These are phyloP conservation scores for Sanderia malayensis DNA, from an alignment of 30 jellyfish, hydroid and myxozoan species.

Conservation along the genomic window DNA sequence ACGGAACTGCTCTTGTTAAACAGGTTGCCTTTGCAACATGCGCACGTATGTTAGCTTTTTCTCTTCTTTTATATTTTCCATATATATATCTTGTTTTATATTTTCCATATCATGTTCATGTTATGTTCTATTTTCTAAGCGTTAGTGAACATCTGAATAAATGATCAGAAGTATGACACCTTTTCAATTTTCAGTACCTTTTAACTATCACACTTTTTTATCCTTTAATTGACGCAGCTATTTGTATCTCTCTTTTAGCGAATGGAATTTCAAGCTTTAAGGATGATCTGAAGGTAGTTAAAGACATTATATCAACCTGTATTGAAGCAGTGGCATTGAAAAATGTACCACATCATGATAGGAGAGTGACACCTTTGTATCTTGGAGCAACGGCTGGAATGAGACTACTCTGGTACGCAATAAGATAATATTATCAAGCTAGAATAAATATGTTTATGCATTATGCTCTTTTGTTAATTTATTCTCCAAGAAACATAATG, in stretches of 20 bases:
- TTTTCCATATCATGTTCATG: too few relatives aligned
- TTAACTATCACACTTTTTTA: not conserved
- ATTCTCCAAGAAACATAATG: too few relatives aligned
- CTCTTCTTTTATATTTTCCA: too few relatives aligned
- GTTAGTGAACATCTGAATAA: too few relatives aligned
- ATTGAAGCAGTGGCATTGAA: constrained; percentile 43
- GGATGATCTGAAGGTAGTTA: constrained; percentile 52
- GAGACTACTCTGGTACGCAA: constrained; percentile 73
- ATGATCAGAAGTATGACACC: too few relatives aligned
- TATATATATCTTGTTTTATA: too few relatives aligned
- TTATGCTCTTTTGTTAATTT: too few relatives aligned
- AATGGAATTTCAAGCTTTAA: constrained; percentile 67
- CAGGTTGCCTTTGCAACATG: constrained; percentile 63
- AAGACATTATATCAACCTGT: constrained; percentile 41
- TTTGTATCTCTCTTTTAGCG: constrained; percentile 27
- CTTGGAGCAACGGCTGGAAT: constrained; percentile 93
- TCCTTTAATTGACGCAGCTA: not conserved
- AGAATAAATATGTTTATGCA: too few relatives aligned
- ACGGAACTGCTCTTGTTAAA: constrained; percentile 75
- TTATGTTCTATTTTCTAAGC: too few relatives aligned
- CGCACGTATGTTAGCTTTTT: constrained; percentile 40
- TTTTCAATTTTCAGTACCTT: too few relatives aligned
- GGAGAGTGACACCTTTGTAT: constrained; percentile 43
- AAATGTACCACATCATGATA: constrained; percentile 36
- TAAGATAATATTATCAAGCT: too few relatives aligned